Conservation (phyloP, 2,888 invertebrate species). For the Poecilus cupreus region DNA sequence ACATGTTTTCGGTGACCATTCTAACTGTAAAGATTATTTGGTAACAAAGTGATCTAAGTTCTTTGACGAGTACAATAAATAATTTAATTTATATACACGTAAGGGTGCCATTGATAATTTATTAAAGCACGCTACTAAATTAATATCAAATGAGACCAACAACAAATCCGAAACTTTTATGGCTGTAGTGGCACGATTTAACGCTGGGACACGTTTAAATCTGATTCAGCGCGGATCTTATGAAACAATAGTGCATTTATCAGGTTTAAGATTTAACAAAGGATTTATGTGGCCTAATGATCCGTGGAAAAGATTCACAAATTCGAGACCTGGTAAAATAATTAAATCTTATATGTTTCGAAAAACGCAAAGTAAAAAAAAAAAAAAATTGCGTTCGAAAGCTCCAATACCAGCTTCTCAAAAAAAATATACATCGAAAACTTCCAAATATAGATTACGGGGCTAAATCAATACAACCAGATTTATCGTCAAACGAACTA, state of each 20-base stretch:
- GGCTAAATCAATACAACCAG: not conserved
- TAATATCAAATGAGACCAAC: constrained; percentile 61
- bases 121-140: constrained; percentile 6
- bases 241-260: constrained; percentile 56
- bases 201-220: constrained; percentile 61
- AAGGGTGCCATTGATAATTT: too few relatives aligned
- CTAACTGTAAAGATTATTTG: constrained; percentile 43
- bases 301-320: constrained; percentile 60
- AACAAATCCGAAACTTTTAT: constrained; percentile 60
- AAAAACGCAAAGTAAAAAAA: constrained; percentile 46
- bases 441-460: constrained; percentile 20
- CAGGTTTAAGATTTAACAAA: too few relatives aligned
- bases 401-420: not conserved
- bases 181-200: constrained; percentile 61
- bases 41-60: too few relatives aligned
- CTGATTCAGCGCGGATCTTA: constrained; percentile 61
- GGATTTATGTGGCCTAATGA: constrained; percentile 58
- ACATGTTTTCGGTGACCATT: constrained; percentile 60
- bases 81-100: not conserved
- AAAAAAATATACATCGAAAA: not conserved
- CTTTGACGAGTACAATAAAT: not conserved
- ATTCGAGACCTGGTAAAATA: too few relatives aligned
- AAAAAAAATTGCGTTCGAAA: not conserved
- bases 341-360: constrained; percentile 24
- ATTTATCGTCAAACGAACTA: not conserved